phyloP scores from a whole-genome alignment of 2,113 vertebrate genomes.

The Rattus rattus region DNA sequence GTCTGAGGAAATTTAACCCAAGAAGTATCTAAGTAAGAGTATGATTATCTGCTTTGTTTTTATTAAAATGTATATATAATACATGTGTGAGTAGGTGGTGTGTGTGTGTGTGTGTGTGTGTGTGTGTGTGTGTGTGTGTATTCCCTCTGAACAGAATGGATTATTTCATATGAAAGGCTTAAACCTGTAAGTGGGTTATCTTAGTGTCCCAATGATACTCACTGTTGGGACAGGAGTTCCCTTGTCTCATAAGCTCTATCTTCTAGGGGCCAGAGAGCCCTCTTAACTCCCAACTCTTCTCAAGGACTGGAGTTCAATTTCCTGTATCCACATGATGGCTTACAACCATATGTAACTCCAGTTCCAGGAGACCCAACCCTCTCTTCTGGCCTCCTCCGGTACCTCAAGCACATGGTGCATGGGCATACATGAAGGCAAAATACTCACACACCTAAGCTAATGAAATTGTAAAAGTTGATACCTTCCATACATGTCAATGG shows the following conservation, averaged over 20 bases:
- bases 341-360: not conserved
- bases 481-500: not conserved
- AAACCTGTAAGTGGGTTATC: not conserved
- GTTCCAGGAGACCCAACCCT: not conserved
- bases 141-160: not conserved
- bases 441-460: not conserved
- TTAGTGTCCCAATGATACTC: not conserved
- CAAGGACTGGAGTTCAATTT: not conserved
- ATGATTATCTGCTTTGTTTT: not conserved
- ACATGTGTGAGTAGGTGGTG: accelerated
- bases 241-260: not conserved
- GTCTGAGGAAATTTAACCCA: not conserved
- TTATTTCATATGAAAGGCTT: constrained; percentile 24
- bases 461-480: not conserved
- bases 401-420: not conserved
- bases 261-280: not conserved
- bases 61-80: not conserved
- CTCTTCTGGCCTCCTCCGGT: not conserved
- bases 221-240: not conserved
- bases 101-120: accelerated
- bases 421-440: not conserved
- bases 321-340: no score
- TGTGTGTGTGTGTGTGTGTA: accelerated
- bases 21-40: not conserved
- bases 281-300: not conserved